Conservation (phyloP, 2,113 vertebrate species). For the Thunnus maccoyii region DNA sequence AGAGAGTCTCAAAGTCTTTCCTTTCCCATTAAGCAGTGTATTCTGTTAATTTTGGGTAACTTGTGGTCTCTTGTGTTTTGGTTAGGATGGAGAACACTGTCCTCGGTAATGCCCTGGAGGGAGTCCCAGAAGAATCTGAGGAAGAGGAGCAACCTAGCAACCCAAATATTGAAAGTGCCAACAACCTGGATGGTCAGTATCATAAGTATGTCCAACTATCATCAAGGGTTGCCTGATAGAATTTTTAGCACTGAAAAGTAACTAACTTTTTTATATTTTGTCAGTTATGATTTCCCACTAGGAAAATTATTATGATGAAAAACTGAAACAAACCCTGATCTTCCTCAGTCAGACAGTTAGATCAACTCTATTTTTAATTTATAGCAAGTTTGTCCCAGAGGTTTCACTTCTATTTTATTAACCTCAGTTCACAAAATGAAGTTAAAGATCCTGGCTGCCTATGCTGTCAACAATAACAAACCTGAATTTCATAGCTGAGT, state of each 20-base stretch:
- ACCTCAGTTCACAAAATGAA: neutral
- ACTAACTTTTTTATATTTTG: too few species aligned
- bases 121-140: conserved; percentile 93
- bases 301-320: too few species aligned
- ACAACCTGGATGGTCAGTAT: conserved; percentile 92
- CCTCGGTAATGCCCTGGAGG: conserved; percentile 95
- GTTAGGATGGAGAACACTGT: conserved; percentile 94
- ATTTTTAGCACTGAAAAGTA: too few species aligned
- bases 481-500: too few species aligned
- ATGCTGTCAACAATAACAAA: too few species aligned
- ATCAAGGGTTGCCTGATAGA: too few species aligned
- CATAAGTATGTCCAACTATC: neutral
- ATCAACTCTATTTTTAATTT: too few species aligned
- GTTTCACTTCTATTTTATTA: too few species aligned
- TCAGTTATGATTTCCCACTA: too few species aligned
- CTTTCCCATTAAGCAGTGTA: neutral
- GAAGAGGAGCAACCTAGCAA: conserved; percentile 88
- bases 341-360: neutral
- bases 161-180: conserved; percentile 88
- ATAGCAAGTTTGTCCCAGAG: too few species aligned
- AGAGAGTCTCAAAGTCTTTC: neutral
- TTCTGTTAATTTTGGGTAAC: neutral
- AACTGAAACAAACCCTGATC: too few species aligned
- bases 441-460: neutral
- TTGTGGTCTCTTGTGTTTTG: neutral